Base-by-base conservation (phyloP, 2,113 vertebrate species). In the Herpetotheres cachinnans region DNA sequence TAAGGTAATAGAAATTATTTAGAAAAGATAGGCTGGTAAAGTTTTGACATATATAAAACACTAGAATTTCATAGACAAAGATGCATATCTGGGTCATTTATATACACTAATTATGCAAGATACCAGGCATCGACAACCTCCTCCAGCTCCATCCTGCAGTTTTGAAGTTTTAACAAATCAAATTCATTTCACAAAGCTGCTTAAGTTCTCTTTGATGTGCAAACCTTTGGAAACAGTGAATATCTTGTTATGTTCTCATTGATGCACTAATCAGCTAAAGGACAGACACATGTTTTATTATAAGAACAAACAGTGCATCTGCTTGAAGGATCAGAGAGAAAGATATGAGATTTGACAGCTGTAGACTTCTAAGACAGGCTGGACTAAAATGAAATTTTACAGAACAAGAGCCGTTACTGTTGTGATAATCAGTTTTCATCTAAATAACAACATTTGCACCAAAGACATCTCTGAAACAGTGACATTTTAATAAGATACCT, bases 201-300 rank as follows among this genome's bases (percentile, higher is more conserved):
- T 95, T 93, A 66, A 62, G 54, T 90, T 91, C 42, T 85, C 34
- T 97, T 94, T 97, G 93, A 92, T 94, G 94, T 71, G 54, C 34
- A 93, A 44, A 65, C 44, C 56, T 93, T 94, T 88, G 78, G 92
- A 82, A 93, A 79, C 42, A 78, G 66, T 62, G 59, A 92, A 44
- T 96, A 78, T 93, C 88, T 91, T 95, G 76, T 96, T 96, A 82
- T 55, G 50, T 95, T 95, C 82, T 78, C 7, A 25, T 66, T 97
- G 95, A 86, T 95, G 84, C 55, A 36, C 49, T 97, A 96, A 97
- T 98, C 95, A 96, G 61, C 69, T 85, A 74, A 92, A 96, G 90
- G 88, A 94, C 92, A 95, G 94, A 91, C 79, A 94, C 74, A 20
- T 79, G 83, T 94, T 97, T 96, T 95, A 89, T 89, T 93, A 52